A percentile compares a stretch with the other conserved stretches of the same genome.
Evolutionary conservation across 2,888 invertebrate genomes (phyloP).

Genomic region (Rhimphoctona megacephalus): DNA sequence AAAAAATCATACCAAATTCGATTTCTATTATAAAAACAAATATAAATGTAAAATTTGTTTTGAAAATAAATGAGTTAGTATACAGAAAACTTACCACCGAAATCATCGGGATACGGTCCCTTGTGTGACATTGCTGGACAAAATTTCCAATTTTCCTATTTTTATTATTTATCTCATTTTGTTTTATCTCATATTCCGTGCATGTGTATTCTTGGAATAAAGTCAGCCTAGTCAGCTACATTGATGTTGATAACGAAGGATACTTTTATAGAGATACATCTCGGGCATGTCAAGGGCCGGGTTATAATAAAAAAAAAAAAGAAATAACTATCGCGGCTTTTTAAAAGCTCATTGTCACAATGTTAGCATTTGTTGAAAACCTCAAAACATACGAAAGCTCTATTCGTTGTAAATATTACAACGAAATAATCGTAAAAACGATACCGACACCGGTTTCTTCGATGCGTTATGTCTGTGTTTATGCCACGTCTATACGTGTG

Average conservation of each 20-base stretch:
- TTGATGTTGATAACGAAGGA: conserved; percentile 12
- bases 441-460: neutral
- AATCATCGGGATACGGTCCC: conserved; percentile 41
- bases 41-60: too few species aligned
- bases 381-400: neutral
- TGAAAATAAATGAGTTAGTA: neutral
- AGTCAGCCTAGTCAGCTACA: neutral
- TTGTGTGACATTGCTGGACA: conserved; percentile 45
- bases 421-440: neutral
- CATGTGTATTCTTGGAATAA: too few species aligned
- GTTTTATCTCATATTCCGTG: neutral
- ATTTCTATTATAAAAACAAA: neutral
- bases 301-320: neutral
- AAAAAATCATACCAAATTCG: neutral
- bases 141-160: neutral
- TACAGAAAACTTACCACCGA: conserved; percentile 21
- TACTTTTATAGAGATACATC: conserved; percentile 1
- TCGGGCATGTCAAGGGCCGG: neutral
- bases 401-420: neutral
- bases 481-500: neutral
- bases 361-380: neutral
- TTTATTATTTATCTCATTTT: conserved; percentile 1
- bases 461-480: neutral
- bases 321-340: neutral
- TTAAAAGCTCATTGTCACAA: conserved; percentile 7